A percentile compares a stretch with the other conserved stretches of the same genome.
Conservation (phyloP, 2,888 invertebrate genomes). For the Rhaphigaster nebulosa region DNA sequence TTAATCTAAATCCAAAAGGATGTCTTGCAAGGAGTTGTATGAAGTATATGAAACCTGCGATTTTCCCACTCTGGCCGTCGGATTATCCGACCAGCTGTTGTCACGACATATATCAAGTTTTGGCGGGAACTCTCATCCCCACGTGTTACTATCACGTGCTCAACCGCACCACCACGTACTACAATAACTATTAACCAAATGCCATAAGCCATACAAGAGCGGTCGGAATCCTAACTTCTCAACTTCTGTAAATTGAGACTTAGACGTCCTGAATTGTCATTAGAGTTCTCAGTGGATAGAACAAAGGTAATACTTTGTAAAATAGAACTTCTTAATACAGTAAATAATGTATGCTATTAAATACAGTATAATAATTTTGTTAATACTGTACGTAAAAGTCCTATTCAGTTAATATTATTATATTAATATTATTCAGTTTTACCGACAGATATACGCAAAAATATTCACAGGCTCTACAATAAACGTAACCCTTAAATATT, state of each 20-base stretch:
- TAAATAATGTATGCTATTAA: too few species aligned
- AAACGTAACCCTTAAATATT: too few species aligned
- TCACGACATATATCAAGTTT: conserved; percentile 22
- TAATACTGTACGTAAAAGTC: too few species aligned
- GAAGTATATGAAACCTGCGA: not conserved
- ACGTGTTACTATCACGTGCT: conserved; percentile 37
- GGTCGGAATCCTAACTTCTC: not conserved
- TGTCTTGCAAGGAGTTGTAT: not conserved
- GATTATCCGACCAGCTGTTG: conserved; percentile 10
- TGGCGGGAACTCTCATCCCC: conserved; percentile 40
- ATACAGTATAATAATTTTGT: too few species aligned
- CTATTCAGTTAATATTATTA: too few species aligned
- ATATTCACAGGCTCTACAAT: too few species aligned
- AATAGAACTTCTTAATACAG: too few species aligned
- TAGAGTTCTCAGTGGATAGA: not conserved
- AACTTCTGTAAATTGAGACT: not conserved
- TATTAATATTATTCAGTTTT: too few species aligned
- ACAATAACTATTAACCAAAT: conserved; percentile 48
- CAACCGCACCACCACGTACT: conserved; percentile 6
- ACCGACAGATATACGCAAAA: too few species aligned
- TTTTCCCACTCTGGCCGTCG: not conserved
- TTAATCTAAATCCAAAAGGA: not conserved
- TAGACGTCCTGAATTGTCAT: not conserved
- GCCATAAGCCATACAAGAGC: not conserved
- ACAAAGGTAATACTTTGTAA: not conserved